These are phyloP conservation scores for Halesus radiatus DNA, from an alignment of 1,140 invertebrate species.

Conservation along the genomic window DNA sequence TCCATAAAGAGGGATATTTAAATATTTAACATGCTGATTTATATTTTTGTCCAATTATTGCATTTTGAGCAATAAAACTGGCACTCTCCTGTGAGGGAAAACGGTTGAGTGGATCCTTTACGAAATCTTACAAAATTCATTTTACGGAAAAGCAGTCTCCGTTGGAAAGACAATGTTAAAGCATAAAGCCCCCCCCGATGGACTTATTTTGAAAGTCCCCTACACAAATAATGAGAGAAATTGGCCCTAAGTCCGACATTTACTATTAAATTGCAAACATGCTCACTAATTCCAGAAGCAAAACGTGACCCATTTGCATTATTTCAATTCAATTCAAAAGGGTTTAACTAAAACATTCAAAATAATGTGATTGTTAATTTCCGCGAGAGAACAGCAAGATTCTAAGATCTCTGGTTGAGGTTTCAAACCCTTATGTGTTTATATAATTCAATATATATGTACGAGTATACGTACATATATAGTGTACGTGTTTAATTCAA, in stretches of 20 bases:
- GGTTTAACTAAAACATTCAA: no score
- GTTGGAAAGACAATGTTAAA: neutral
- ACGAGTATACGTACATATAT: no score
- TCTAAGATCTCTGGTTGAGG: no score
- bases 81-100: neutral
- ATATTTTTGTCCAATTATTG: no score
- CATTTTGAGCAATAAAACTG: no score
- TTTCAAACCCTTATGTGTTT: no score
- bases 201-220: constrained; percentile 19
- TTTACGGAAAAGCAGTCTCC: constrained; percentile 1
- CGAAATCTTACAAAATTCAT: neutral
- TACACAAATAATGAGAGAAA: constrained; percentile 1
- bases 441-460: no score
- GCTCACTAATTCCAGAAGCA: neutral
- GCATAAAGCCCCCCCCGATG: neutral
- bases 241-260: constrained; percentile 1
- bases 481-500: no score
- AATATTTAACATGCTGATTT: no score
- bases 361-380: no score
- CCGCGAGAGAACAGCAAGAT: no score
- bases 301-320: neutral
- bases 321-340: neutral
- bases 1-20: no score
- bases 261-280: constrained; percentile 3
- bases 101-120: neutral